Percentiles rank a stretch among this genome's conserved stretches.
These are phyloP conservation scores for Setipinna tenuifilis DNA, from an alignment of 2,797 vertebrate species.

Conservation along the genomic window DNA sequence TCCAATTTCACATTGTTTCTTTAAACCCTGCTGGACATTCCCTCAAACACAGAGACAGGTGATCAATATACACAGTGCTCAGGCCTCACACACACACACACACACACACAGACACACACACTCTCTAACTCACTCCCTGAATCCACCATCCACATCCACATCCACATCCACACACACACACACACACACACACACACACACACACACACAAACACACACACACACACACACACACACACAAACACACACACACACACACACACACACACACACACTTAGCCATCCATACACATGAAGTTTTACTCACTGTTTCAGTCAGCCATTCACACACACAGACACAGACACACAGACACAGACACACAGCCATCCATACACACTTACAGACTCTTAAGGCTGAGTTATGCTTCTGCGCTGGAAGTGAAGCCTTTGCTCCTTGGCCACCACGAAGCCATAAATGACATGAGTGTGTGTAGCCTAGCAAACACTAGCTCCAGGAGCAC, in stretches of 20 bases:
- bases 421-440: no score
- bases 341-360: neutral
- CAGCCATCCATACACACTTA: neutral
- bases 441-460: no score
- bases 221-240: neutral
- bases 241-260: conserved; percentile 21
- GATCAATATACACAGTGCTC: conserved; percentile 50
- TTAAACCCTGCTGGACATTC: conserved; percentile 44
- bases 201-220: conserved; percentile 18
- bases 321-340: neutral
- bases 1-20: conserved; percentile 50
- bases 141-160: conserved; percentile 30
- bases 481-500: no score
- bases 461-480: no score
- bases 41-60: conserved; percentile 39
- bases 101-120: conserved; percentile 44
- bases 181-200: conserved; percentile 20
- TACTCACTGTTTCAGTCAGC: neutral
- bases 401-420: no score
- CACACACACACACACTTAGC: neutral
- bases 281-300: neutral
- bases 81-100: conserved; percentile 47
- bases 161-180: conserved; percentile 18
- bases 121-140: conserved; percentile 27
- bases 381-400: neutral